Conservation (phyloP, 2,888 invertebrate species). For the Nebria salina region DNA sequence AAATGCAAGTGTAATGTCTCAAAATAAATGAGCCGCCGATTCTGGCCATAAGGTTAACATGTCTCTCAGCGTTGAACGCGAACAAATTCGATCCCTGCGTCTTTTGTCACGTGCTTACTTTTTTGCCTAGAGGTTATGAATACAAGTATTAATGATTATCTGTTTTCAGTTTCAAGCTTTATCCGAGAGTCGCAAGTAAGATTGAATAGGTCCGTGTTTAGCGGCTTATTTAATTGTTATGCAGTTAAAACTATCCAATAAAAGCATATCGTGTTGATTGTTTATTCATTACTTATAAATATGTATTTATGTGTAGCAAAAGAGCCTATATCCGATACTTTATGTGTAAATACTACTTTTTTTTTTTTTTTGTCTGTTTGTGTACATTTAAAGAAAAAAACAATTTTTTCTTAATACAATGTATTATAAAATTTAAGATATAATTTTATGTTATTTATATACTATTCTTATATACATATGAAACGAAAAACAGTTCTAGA, state of each 20-base stretch:
- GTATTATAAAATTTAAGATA: slow-evolving; percentile 30
- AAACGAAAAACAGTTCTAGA: slow-evolving; percentile 29
- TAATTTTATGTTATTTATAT: slow-evolving; percentile 46
- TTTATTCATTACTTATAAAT: slow-evolving; percentile 32
- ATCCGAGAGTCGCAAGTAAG: slow-evolving; percentile 60
- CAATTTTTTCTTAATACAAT: slow-evolving; percentile 39
- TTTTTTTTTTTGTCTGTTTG: slow-evolving; percentile 15
- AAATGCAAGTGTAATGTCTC: too few species aligned
- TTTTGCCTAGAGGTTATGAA: not conserved
- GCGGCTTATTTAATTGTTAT: not conserved
- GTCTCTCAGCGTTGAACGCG: too few species aligned
- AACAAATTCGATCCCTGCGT: too few species aligned
- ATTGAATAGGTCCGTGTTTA: slow-evolving; percentile 53
- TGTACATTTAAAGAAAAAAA: slow-evolving; percentile 39
- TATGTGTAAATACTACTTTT: slow-evolving; percentile 6
- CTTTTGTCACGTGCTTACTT: too few species aligned
- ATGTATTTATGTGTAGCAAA: slow-evolving; percentile 41
- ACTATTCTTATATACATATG: slow-evolving; percentile 42
- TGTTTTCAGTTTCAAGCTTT: slow-evolving; percentile 57
- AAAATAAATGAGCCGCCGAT: too few species aligned
- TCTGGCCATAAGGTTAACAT: too few species aligned
- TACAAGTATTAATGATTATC: slow-evolving; percentile 9
- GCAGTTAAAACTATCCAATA: slow-evolving; percentile 8
- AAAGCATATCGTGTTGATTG: slow-evolving; percentile 35
- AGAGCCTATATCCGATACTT: slow-evolving; percentile 39